Evolutionary conservation across 1,140 invertebrate species (phyloP).

Genomic region (Trinorchestia longiramus): DNA sequence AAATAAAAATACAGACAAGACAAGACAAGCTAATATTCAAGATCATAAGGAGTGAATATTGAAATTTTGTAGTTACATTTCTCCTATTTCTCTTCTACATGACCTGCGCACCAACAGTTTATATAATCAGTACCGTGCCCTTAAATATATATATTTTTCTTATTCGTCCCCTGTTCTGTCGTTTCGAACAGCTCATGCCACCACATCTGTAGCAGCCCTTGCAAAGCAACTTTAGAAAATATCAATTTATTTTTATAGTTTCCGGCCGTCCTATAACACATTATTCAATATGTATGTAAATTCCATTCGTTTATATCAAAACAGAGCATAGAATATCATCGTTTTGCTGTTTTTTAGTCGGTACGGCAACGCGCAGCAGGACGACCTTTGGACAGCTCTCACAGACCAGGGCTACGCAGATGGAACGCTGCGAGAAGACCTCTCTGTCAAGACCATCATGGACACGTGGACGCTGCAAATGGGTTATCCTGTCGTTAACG

Average conservation of each 20-base stretch:
- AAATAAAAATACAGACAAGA: too few relatives aligned
- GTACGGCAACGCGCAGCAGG: constrained; percentile 80
- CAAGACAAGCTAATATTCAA: too few relatives aligned
- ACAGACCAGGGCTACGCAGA: constrained; percentile 57
- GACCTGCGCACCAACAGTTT: too few relatives aligned
- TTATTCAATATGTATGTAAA: background rate
- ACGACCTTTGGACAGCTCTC: constrained; percentile 86
- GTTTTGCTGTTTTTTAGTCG: background rate
- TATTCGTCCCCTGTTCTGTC: too few relatives aligned
- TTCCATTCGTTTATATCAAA: background rate
- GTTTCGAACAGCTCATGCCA: too few relatives aligned
- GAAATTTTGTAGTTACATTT: too few relatives aligned
- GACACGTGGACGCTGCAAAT: constrained; percentile 70
- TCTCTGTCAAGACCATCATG: constrained; percentile 82
- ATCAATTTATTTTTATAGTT: background rate
- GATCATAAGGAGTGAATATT: too few relatives aligned
- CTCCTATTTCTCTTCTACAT: too few relatives aligned
- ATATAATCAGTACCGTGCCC: too few relatives aligned
- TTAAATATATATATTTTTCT: too few relatives aligned
- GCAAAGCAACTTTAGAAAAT: background rate
- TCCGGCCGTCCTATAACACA: background rate
- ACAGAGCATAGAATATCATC: background rate
- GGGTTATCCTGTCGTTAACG: constrained; percentile 73
- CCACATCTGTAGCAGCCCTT: background rate
- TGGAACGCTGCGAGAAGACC: constrained; percentile 73